Base-by-base conservation (phyloP, 2,888 invertebrate species). In the Agriopis marginaria region DNA sequence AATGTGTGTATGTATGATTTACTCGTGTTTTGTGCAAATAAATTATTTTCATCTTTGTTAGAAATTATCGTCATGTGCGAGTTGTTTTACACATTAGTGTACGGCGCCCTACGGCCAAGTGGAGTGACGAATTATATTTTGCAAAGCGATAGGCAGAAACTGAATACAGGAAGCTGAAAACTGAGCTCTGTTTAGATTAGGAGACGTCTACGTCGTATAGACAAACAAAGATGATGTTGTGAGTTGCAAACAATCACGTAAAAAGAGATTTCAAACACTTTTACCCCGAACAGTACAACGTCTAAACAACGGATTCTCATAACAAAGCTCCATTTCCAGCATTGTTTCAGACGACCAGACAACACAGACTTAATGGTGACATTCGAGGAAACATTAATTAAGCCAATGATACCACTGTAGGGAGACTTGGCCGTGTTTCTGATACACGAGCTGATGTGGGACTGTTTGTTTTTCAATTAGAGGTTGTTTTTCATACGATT, bases 301-400 rank as follows among this genome's bases (percentile, higher is more conserved):
- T 76, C 77, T 79, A 79, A 79, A 82, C 81, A 82, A 79, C 77
- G 77, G 76, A 75, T 74, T 72, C 71, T 64, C 80, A 83, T 86
- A 91, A 91, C 90, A 91, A 91, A 89, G 89, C 83, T 83, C 79
- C 80, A 83, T 80, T 79, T 80, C 78, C 75, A 73, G 79, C 80
- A 87, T 88, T 87, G 88, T 88, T 85, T 81, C 82, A 82, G 72
- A 74, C 84, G 83, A 80, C 79, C 83, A 85, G 83, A 86, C 86
- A 84, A 86, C 87, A 78, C 79, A 77, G 86, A 84, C 88, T 89
- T 91, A 91, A 92, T 90, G 88, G 87, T 90, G 89, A 91, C 92
- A 91, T 88, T 86, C 86, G 87, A 89, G 90, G 88, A 89, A 90
- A 89, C 84, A 88, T 92, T 92, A 90, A 92, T 92, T 92, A 91